Conservation (phyloP, 2,797 vertebrate species). For the Danionella dracula region DNA sequence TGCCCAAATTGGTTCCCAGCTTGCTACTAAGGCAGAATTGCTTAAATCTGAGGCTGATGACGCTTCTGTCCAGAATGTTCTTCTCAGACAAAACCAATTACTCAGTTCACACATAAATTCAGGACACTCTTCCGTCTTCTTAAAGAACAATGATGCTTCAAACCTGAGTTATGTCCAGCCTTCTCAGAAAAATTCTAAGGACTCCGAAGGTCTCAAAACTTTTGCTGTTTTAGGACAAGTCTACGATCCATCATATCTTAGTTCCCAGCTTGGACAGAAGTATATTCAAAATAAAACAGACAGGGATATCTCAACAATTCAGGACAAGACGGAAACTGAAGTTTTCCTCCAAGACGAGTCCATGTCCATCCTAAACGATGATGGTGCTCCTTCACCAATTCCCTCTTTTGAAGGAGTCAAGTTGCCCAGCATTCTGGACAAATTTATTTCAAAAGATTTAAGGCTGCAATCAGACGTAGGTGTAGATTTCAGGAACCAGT, state of each 20-base stretch:
- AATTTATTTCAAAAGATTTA: slow-evolving; percentile 65
- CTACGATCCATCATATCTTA: neutral
- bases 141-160: no score
- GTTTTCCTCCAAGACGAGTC: neutral
- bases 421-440: slow-evolving; percentile 76
- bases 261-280: neutral
- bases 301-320: neutral
- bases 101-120: no score
- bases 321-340: neutral
- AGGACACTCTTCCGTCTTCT: no score
- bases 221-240: no score
- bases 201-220: no score
- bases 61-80: no score
- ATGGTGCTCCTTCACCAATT: slow-evolving; percentile 62
- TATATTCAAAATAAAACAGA: neutral
- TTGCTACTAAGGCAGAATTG: no score
- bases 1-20: no score
- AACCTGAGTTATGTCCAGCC: no score
- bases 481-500: neutral
- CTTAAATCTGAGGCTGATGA: no score
- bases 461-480: slow-evolving; percentile 52
- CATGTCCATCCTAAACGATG: slow-evolving; percentile 45
- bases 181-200: no score
- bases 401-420: slow-evolving; percentile 71
- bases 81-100: no score